These are phyloP conservation scores for Danaus plexippus DNA, from an alignment of 1,140 invertebrate genomes.

Conservation along the genomic window DNA sequence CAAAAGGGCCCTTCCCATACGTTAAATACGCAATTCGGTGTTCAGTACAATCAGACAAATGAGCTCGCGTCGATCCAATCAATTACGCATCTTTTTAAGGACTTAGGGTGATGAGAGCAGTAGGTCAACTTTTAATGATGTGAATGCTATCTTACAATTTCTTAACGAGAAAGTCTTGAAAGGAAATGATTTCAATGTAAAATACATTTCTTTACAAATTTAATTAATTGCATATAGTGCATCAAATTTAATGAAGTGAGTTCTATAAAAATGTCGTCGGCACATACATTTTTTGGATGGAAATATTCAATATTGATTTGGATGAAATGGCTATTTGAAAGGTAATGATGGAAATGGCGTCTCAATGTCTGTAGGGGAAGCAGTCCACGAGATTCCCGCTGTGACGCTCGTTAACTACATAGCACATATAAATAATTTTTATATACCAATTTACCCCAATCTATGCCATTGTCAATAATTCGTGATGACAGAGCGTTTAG, in stretches of 20 bases:
- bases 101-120: slow-evolving; percentile 26
- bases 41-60: slow-evolving; percentile 65
- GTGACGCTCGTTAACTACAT: slow-evolving; percentile 53
- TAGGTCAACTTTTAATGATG: neutral
- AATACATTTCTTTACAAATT: no score
- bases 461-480: slow-evolving; percentile 42
- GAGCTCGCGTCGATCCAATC: slow-evolving; percentile 62
- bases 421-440: slow-evolving; percentile 63
- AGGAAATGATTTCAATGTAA: no score
- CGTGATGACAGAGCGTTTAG: slow-evolving; percentile 46
- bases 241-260: no score
- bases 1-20: slow-evolving; percentile 62
- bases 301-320: no score
- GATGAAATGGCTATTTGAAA: slow-evolving; percentile 1
- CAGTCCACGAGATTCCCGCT: slow-evolving; percentile 39
- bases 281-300: no score
- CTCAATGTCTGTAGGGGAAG: slow-evolving; percentile 42
- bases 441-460: slow-evolving; percentile 66
- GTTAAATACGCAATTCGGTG: slow-evolving; percentile 65
- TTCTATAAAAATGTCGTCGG: no score
- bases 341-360: slow-evolving; percentile 26
- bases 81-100: slow-evolving; percentile 60
- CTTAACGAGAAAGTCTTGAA: no score
- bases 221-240: no score
- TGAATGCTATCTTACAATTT: no score